A percentile compares a stretch with the other conserved stretches of the same genome.
Conservation (phyloP, 2,888 invertebrate species). For the Acanthosoma haemorrhoidale region DNA sequence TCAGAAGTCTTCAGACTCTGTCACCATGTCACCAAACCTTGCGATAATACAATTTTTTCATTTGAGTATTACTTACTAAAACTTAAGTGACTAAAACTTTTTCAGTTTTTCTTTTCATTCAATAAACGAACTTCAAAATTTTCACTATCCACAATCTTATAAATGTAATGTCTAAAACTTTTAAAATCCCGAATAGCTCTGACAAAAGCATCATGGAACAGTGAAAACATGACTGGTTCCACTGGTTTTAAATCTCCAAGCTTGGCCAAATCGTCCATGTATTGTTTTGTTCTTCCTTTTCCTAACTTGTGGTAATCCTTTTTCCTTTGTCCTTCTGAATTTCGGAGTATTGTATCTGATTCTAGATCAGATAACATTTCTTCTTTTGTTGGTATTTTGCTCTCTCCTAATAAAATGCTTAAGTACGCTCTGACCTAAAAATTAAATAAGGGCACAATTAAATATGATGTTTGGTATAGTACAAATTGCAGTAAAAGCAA, state of each 20-base stretch:
- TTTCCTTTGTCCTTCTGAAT: slow-evolving; percentile 59
- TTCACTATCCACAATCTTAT: slow-evolving; percentile 59
- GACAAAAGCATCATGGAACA: slow-evolving; percentile 63
- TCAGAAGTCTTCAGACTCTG: too few relatives aligned
- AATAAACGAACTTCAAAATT: slow-evolving; percentile 45
- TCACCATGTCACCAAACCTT: background rate
- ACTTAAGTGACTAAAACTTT: too few relatives aligned
- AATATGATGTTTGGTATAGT: too few relatives aligned
- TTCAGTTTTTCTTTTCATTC: background rate
- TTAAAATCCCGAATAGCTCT: slow-evolving; percentile 60
- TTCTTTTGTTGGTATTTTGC: slow-evolving; percentile 56
- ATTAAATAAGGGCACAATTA: too few relatives aligned
- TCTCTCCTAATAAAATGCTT: slow-evolving; percentile 58
- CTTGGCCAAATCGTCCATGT: slow-evolving; percentile 60
- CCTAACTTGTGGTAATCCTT: slow-evolving; percentile 81
- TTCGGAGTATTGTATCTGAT: slow-evolving; percentile 55
- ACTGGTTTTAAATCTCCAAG: slow-evolving; percentile 52
- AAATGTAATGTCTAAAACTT: slow-evolving; percentile 58
- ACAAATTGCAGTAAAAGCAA: too few relatives aligned
- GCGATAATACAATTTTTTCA: background rate
- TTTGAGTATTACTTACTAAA: slow-evolving; percentile 2
- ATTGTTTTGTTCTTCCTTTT: slow-evolving; percentile 58
- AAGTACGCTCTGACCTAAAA: slow-evolving; percentile 60
- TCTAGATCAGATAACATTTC: slow-evolving; percentile 61
- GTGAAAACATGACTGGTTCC: slow-evolving; percentile 61